Percentiles rank a stretch among this genome's conserved stretches.
Conservation (phyloP, 2,888 invertebrate genomes). For the Drosophila glabriapex region DNA sequence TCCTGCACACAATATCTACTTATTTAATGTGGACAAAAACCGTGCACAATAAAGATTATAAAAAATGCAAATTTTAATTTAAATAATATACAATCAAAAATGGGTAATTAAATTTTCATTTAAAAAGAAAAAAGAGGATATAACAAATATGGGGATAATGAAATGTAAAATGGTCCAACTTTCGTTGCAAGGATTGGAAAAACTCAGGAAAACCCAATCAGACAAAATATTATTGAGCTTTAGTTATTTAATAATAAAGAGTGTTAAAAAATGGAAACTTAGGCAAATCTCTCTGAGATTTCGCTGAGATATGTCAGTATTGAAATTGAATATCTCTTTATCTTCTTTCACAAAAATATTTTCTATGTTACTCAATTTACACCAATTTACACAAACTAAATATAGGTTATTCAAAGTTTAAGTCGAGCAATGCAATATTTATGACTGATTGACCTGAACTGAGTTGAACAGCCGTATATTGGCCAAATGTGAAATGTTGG, state of each 20-base stretch:
- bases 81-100: background rate
- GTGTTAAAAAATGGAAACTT: background rate
- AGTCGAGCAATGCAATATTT: background rate
- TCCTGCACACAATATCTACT: background rate
- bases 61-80: background rate
- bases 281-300: no score
- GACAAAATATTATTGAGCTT: no score
- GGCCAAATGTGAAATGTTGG: constrained; percentile 1
- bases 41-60: background rate
- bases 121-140: no score
- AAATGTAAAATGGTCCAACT: no score
- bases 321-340: no score
- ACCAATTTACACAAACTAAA: no score
- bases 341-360: no score
- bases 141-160: no score
- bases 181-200: no score
- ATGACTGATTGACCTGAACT: background rate
- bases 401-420: background rate
- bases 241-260: background rate
- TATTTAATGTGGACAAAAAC: background rate
- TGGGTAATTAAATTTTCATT: background rate
- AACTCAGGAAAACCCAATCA: no score
- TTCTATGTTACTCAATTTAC: no score
- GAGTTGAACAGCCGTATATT: background rate
- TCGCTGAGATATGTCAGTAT: no score